Evolutionary conservation across 1,140 invertebrate species (phyloP).

Genomic region (Panagrolaimus sp.): DNA sequence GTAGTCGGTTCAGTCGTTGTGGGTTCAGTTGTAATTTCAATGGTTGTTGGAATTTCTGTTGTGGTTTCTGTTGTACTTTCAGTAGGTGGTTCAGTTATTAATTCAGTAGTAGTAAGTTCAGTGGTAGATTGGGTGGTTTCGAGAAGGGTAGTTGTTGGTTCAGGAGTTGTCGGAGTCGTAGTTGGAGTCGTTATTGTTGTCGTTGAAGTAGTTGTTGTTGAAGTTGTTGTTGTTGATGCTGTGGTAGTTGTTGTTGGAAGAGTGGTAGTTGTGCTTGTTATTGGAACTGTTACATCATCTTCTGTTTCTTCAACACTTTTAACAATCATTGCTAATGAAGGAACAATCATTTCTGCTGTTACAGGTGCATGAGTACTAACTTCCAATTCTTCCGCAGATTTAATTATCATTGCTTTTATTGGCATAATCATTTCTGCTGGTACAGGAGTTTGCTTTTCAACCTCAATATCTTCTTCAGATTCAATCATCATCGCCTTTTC

Average conservation of each 20-base stretch:
- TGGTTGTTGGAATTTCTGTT: not conserved
- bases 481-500: constrained; percentile 10
- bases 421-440: constrained; percentile 1
- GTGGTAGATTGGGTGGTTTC: constrained; percentile 17
- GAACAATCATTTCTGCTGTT: not conserved
- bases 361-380: constrained; percentile 3
- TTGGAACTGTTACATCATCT: constrained; percentile 17
- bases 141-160: not conserved
- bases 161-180: constrained; percentile 24
- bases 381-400: not conserved
- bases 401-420: constrained; percentile 8
- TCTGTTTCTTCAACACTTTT: constrained; percentile 8
- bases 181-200: constrained; percentile 8
- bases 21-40: not conserved
- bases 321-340: not conserved
- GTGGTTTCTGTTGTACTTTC: constrained; percentile 11
- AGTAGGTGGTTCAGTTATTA: constrained; percentile 22
- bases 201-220: not conserved
- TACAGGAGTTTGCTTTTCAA: constrained; percentile 10
- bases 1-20: constrained; percentile 17
- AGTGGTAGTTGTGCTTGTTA: not conserved
- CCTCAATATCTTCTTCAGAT: not conserved
- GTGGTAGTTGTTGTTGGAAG: constrained; percentile 5
- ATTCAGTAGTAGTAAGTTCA: constrained; percentile 2
- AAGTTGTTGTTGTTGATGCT: not conserved